Base-by-base conservation (phyloP, 1,140 invertebrate genomes). In the Eubasilissa regina region DNA sequence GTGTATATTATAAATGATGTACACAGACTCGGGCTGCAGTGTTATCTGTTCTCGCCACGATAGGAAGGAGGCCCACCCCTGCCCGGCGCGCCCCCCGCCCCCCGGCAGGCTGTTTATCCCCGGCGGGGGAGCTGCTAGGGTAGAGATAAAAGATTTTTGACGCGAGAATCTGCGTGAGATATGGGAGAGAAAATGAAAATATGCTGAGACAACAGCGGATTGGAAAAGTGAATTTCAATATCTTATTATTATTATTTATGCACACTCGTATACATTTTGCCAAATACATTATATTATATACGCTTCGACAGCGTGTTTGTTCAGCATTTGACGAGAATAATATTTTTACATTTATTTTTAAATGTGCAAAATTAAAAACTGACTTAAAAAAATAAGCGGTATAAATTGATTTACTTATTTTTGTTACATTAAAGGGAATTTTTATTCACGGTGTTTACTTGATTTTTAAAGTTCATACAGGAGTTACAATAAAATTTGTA, bases 1-100 rank as follows among this genome's bases (percentile, higher is more conserved):
- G 51, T 78, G 48, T 78, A 70, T 78, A 82, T 82, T 82, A 82
- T 82, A 82, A 82, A 82, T 82, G 81, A 80, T 80, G 77, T 80
- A 80, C 81, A 82, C 81, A 79, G 77, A 75, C 77, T 60, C 77
- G 74, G 78, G 81, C 81, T 82, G 81, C 81, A 82, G 68, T 77
- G 81, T 75, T 82, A 82, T 82, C 81, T 82, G 77, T 74, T 79
- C 70, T 78, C 79, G 77, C 81, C 81, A 79, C 80, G 77, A 81
- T 78, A 78, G 75, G 25, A 35, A 73, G 81, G 81, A 77, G 77
- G 70, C 75, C 56, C 51, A 51, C 51, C 80, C 74, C 72, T 55
- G 55, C 77, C 77, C 73, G 48, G 58, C 68, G n/a, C 66, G 15
- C 80, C 68, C 64, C 55, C 64, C 25, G 35, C 60, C 60, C 60